Evolutionary conservation across 2,797 vertebrate species (phyloP).

Genomic region (Echiichthys vipera): DNA sequence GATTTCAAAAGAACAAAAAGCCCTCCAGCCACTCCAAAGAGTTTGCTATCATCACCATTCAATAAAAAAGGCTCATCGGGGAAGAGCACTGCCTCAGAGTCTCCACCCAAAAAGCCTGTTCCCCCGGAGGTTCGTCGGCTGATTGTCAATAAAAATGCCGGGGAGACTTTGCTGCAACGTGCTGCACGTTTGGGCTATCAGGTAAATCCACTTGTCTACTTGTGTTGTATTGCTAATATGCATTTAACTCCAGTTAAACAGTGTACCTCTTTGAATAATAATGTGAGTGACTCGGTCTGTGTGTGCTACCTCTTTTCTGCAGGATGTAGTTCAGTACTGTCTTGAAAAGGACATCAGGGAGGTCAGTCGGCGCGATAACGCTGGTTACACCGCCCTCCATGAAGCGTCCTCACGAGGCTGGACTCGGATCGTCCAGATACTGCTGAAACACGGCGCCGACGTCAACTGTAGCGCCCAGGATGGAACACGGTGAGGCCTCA

Average conservation of each 20-base stretch:
- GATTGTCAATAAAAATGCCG: slow-evolving; percentile 98
- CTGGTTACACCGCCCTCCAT: slow-evolving; percentile 96
- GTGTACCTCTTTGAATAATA: neutral
- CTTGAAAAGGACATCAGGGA: slow-evolving; percentile 95
- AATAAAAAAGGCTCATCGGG: slow-evolving; percentile 81
- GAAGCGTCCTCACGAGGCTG: slow-evolving; percentile 96
- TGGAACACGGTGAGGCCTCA: slow-evolving; percentile 90
- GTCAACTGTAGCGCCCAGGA: slow-evolving; percentile 99
- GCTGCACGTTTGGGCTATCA: slow-evolving; percentile 96
- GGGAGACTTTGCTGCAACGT: slow-evolving; percentile 95
- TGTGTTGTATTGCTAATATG: neutral
- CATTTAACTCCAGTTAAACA: neutral
- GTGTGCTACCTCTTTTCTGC: neutral
- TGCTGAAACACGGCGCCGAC: slow-evolving; percentile 94
- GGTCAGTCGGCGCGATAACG: slow-evolving; percentile 96
- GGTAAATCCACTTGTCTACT: slow-evolving; percentile 75
- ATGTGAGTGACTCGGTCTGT: slow-evolving; percentile 16
- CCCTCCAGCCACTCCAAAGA: slow-evolving; percentile 78
- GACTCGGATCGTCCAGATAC: slow-evolving; percentile 94
- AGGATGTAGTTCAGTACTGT: slow-evolving; percentile 98
- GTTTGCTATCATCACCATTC: slow-evolving; percentile 66
- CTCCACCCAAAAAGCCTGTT: slow-evolving; percentile 82
- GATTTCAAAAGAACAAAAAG: slow-evolving; percentile 81
- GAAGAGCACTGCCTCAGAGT: slow-evolving; percentile 77
- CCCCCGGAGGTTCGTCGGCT: slow-evolving; percentile 95